These are phyloP conservation scores for Gulo gulo DNA, from an alignment of 2,113 vertebrate genomes.

Conservation along the genomic window DNA sequence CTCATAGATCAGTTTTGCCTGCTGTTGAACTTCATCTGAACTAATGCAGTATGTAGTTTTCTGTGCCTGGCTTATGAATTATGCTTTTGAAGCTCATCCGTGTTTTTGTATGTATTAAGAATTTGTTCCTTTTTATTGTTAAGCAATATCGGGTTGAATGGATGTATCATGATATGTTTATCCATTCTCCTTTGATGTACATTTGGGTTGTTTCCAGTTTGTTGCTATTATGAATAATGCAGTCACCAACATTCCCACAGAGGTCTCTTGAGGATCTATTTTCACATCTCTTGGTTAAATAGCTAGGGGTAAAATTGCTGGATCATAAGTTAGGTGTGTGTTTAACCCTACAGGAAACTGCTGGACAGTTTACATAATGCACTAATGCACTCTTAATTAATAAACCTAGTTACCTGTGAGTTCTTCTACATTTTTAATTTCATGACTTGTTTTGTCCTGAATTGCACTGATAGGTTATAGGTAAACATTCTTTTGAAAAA, in stretches of 20 bases:
- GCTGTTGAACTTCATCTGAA: not conserved
- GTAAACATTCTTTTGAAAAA: not conserved
- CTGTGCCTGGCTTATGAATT: not conserved
- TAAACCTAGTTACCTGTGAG: not conserved
- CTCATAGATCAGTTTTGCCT: not conserved
- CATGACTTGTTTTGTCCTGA: not conserved
- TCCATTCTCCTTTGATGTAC: not conserved
- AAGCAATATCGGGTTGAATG: not conserved
- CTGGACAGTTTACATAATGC: not conserved
- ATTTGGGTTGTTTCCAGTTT: not conserved
- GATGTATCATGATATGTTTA: not conserved
- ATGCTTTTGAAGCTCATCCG: not conserved
- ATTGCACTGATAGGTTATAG: not conserved
- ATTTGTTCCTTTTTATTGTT: not conserved
- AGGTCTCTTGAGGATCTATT: not conserved
- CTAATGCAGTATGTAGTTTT: not conserved
- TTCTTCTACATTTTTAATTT: not conserved
- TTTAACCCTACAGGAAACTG: not conserved
- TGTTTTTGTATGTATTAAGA: not conserved
- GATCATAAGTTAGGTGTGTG: not conserved
- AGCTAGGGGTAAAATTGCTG: not conserved
- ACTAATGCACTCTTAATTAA: not conserved
- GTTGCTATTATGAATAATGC: not conserved
- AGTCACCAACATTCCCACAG: not conserved
- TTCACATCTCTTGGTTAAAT: slow-evolving; percentile 34